These are phyloP conservation scores for Bombus waltoni DNA, from an alignment of 1,140 invertebrate species.

Conservation along the genomic window DNA sequence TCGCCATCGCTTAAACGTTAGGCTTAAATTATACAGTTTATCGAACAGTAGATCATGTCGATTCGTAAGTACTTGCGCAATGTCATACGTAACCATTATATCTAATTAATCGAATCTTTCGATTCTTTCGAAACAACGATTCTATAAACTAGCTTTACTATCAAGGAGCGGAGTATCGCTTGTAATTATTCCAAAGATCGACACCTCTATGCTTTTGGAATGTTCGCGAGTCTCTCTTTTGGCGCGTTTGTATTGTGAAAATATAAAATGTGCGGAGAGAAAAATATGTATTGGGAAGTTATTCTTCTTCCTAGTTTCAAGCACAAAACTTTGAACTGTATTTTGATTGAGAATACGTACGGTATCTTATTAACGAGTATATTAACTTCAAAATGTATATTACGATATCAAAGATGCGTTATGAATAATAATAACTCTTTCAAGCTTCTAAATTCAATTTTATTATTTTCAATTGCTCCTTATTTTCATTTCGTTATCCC, in stretches of 20 bases:
- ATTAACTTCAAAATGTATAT: too few relatives aligned
- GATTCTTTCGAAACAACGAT: not conserved
- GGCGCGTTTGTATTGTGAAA: not conserved
- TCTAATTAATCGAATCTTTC: slow-evolving; percentile 11
- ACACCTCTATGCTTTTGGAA: not conserved
- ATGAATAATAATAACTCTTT: too few relatives aligned
- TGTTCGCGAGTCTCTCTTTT: not conserved
- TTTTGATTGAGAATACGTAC: too few relatives aligned
- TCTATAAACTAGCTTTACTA: not conserved
- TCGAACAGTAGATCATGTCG: not conserved
- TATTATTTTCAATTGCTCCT: too few relatives aligned
- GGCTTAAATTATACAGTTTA: slow-evolving; percentile 13
- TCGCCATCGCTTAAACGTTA: not conserved
- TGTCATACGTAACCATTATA: not conserved
- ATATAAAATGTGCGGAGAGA: not conserved
- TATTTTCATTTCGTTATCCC: too few relatives aligned
- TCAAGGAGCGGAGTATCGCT: not conserved
- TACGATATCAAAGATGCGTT: too few relatives aligned
- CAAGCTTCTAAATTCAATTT: too few relatives aligned
- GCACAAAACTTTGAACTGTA: too few relatives aligned
- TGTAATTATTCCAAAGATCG: not conserved
- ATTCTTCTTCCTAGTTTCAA: too few relatives aligned
- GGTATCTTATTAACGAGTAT: too few relatives aligned
- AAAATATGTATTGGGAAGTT: too few relatives aligned
- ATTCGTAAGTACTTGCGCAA: slow-evolving; percentile 11